A percentile compares a stretch with the other conserved stretches of the same genome.
phyloP scores from a whole-genome alignment of 2,797 vertebrate genomes.

The Gobionotothen gibberifrons region DNA sequence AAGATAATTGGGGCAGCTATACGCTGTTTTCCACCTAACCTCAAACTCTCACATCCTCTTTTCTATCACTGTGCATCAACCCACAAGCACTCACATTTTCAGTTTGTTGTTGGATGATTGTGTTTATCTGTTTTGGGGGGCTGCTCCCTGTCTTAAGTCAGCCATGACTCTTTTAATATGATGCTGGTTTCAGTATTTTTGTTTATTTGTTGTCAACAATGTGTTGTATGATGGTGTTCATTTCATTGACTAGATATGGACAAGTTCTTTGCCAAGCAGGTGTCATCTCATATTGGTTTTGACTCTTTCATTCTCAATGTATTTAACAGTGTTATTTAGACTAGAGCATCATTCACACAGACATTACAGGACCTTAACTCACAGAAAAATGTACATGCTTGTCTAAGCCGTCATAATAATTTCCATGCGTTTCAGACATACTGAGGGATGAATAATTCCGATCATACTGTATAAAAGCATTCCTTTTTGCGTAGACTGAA shows the following conservation, averaged over 20 bases:
- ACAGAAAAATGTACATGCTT: conserved; percentile 18
- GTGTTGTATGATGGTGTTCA: conserved; percentile 8
- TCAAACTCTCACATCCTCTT: not conserved
- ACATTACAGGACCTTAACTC: conserved; percentile 24
- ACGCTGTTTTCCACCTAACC: not conserved
- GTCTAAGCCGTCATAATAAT: not conserved
- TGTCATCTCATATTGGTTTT: conserved; percentile 8
- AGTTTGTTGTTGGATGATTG: conserved; percentile 45
- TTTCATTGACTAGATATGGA: conserved; percentile 16
- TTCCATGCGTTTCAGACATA: conserved; percentile 17
- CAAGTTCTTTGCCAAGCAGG: conserved; percentile 18
- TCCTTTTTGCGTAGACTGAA: conserved; percentile 12
- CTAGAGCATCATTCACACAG: conserved; percentile 4
- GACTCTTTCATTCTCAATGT: conserved; percentile 17
- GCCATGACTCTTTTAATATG: conserved; percentile 28
- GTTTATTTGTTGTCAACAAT: not conserved
- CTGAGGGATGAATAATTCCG: not conserved
- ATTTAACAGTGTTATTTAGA: not conserved
- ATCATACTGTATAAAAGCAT: conserved; percentile 20
- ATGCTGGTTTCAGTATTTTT: not conserved
- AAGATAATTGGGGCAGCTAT: not conserved
- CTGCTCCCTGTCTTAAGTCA: conserved; percentile 34
- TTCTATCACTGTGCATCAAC: conserved; percentile 6
- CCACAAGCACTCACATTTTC: not conserved
- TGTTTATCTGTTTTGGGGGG: conserved; percentile 44